These are phyloP conservation scores for Synanthedon tipuliformis DNA, from an alignment of 2,888 invertebrate species.

Conservation along the genomic window DNA sequence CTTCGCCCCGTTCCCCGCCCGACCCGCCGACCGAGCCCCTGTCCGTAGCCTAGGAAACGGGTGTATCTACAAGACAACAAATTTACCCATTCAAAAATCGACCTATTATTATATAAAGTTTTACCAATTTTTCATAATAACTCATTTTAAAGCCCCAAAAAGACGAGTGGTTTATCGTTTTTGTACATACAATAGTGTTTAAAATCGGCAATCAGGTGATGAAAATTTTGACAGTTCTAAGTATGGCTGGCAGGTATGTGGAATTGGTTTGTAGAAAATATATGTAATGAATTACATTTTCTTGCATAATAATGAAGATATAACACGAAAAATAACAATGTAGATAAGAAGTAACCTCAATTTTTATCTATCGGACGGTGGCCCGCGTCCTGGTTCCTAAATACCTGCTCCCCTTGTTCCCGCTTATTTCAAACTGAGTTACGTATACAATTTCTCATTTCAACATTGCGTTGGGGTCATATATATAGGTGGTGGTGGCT, in stretches of 20 bases:
- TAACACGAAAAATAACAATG: too few relatives aligned
- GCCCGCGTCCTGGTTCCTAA: constrained; percentile 18
- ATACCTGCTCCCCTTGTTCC: constrained; percentile 29
- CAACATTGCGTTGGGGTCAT: constrained; percentile 33
- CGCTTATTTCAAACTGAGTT: constrained; percentile 18
- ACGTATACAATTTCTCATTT: constrained; percentile 48
- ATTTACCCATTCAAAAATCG: constrained; percentile 21
- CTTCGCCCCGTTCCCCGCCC: background rate
- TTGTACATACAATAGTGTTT: too few relatives aligned
- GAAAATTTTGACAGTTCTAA: constrained; percentile 53
- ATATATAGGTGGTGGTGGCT: constrained; percentile 31
- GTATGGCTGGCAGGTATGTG: constrained; percentile 64
- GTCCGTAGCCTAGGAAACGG: constrained; percentile 68
- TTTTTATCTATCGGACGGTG: constrained; percentile 15
- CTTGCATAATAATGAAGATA: too few relatives aligned
- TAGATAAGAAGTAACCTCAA: too few relatives aligned
- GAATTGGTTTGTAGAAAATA: constrained; percentile 27
- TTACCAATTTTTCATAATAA: too few relatives aligned
- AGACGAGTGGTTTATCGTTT: too few relatives aligned
- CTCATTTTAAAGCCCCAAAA: too few relatives aligned
- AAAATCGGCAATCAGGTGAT: constrained; percentile 12
- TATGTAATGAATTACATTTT: too few relatives aligned
- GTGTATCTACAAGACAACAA: constrained; percentile 66
- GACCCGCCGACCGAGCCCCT: constrained; percentile 21
- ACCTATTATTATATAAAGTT: too few relatives aligned